Conservation (phyloP, 2,113 vertebrate species). For the Thomomys bottae region DNA sequence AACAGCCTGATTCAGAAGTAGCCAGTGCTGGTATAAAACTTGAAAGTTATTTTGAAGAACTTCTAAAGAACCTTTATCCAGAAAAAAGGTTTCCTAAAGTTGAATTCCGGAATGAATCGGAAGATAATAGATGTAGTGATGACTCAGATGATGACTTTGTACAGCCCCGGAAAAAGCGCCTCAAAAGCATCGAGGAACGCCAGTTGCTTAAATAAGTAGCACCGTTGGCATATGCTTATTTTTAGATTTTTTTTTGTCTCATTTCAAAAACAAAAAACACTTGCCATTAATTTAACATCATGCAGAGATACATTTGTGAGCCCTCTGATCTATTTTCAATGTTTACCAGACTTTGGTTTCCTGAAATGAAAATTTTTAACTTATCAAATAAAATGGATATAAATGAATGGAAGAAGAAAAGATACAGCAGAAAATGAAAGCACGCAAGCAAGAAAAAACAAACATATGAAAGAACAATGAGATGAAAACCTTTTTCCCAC, state of each 20-base stretch:
- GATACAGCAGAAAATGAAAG: neutral
- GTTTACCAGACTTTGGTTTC: slow-evolving; percentile 75
- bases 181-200: slow-evolving; percentile 86
- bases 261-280: slow-evolving; percentile 19
- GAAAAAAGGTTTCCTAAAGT: slow-evolving; percentile 86
- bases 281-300: slow-evolving; percentile 77
- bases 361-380: slow-evolving; percentile 67
- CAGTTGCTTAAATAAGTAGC: slow-evolving; percentile 84
- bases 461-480: neutral
- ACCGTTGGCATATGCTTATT: neutral
- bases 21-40: slow-evolving; percentile 89
- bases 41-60: slow-evolving; percentile 88
- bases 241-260: slow-evolving; percentile 57
- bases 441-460: neutral
- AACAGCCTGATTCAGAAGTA: slow-evolving; percentile 89
- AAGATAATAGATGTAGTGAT: slow-evolving; percentile 82
- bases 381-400: neutral
- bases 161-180: slow-evolving; percentile 88
- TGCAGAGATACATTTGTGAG: slow-evolving; percentile 61
- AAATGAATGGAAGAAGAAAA: neutral
- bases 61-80: slow-evolving; percentile 86
- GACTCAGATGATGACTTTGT: slow-evolving; percentile 89
- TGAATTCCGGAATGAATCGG: slow-evolving; percentile 80
- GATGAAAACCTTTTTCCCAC: slow-evolving; percentile 52
- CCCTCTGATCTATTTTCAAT: slow-evolving; percentile 75